Evolutionary conservation across 2,113 vertebrate genomes (phyloP).

Genomic region (Phaethornis superciliosus): DNA sequence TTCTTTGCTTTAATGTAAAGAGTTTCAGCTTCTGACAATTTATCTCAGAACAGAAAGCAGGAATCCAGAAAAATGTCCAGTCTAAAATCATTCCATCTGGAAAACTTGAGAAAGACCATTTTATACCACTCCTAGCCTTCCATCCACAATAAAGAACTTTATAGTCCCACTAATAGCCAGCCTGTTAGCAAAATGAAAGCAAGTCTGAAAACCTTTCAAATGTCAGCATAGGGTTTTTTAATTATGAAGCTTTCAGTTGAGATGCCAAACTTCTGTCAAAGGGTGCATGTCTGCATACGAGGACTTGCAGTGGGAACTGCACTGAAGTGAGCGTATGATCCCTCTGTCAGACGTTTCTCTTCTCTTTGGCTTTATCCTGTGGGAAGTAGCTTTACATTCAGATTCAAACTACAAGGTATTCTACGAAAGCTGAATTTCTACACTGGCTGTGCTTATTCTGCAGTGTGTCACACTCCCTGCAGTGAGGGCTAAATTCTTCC

Average conservation of each 20-base stretch:
- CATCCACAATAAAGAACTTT: conserved; percentile 30
- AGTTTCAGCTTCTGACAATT: neutral
- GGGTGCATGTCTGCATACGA: neutral
- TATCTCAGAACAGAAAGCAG: neutral
- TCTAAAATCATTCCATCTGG: conserved; percentile 22
- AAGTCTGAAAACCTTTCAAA: neutral
- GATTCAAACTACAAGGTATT: conserved; percentile 48
- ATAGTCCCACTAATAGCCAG: conserved; percentile 22
- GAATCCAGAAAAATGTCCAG: neutral
- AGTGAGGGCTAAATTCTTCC: conserved; percentile 24
- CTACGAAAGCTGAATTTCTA: conserved; percentile 45
- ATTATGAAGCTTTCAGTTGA: conserved; percentile 13
- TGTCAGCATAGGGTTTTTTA: neutral
- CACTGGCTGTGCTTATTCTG: neutral
- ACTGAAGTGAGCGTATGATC: neutral
- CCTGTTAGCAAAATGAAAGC: neutral
- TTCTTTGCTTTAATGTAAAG: neutral
- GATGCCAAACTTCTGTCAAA: conserved; percentile 35
- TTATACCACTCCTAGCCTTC: conserved; percentile 34
- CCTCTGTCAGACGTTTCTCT: neutral
- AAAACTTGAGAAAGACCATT: conserved; percentile 41
- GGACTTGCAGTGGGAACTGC: conserved; percentile 10
- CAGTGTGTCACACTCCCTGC: neutral
- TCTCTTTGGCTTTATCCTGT: conserved; percentile 38
- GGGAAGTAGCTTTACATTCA: conserved; percentile 48